Conservation (phyloP, 2,797 vertebrate species). For the Perodicticus potto region DNA sequence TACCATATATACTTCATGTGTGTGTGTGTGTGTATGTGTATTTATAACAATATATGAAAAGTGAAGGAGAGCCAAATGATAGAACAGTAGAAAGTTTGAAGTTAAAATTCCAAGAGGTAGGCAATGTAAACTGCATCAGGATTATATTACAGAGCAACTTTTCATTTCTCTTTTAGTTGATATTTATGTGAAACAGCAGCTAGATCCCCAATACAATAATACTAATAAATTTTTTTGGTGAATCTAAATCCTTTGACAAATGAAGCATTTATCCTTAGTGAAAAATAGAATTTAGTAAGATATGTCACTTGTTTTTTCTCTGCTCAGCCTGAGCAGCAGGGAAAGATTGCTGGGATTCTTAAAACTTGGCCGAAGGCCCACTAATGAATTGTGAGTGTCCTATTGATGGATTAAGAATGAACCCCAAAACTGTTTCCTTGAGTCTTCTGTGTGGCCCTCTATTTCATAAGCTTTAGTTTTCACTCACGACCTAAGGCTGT, state of each 20-base stretch:
- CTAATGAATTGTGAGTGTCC: neutral
- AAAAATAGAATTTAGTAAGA: conserved; percentile 47
- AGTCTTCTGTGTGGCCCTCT: neutral
- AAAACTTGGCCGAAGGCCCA: neutral
- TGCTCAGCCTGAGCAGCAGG: neutral
- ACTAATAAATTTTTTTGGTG: conserved; percentile 32
- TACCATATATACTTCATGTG: no score
- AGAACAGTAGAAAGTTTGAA: neutral
- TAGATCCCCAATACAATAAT: neutral
- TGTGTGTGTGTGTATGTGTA: no score
- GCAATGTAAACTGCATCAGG: neutral
- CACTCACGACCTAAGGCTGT: neutral
- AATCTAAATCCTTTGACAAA: conserved; percentile 63
- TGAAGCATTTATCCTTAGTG: conserved; percentile 57
- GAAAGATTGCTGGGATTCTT: conserved; percentile 4
- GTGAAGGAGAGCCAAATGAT: neutral
- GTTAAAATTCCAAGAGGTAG: neutral
- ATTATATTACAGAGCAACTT: conserved; percentile 39
- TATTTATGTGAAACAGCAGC: conserved; percentile 26
- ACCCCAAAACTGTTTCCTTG: neutral
- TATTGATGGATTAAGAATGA: neutral
- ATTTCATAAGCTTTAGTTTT: neutral
- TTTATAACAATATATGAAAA: neutral
- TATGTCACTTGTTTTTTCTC: conserved; percentile 43
- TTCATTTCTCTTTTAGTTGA: conserved; percentile 13